These are phyloP conservation scores for Lagenorhynchus albirostris DNA, from an alignment of 2,113 vertebrate species.

Conservation along the genomic window DNA sequence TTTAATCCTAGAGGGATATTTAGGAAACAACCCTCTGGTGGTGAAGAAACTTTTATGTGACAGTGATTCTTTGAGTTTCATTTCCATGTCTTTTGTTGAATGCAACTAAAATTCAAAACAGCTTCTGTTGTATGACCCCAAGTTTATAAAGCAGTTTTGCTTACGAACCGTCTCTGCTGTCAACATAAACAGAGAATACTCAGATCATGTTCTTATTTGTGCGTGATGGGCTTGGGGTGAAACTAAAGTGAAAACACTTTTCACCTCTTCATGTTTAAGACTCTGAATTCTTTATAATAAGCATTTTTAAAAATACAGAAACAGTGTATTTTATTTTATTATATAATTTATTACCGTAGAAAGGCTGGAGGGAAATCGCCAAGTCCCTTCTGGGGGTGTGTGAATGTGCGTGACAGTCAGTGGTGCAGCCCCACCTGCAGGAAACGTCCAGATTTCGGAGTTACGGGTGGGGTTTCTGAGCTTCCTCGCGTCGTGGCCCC, in stretches of 20 bases:
- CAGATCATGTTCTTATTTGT: not conserved
- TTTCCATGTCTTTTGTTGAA: not conserved
- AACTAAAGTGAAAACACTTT: not conserved
- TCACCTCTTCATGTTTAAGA: not conserved
- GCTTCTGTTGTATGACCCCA: not conserved
- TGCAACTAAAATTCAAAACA: not conserved
- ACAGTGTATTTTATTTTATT: not conserved
- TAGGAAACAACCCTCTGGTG: not conserved
- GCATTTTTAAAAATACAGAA: not conserved
- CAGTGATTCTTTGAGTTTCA: not conserved
- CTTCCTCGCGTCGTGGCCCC: not conserved
- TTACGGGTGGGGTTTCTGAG: not conserved
- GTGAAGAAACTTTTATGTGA: not conserved
- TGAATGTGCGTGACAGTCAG: not conserved
- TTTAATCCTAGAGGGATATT: not conserved
- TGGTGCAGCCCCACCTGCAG: not conserved
- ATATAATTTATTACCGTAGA: not conserved
- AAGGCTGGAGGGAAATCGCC: not conserved
- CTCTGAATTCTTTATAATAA: not conserved
- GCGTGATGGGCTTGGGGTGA: not conserved
- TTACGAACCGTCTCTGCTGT: not conserved
- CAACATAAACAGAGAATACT: not conserved
- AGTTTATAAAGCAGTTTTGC: not conserved
- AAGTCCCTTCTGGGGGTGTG: not conserved
- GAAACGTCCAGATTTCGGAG: not conserved